Conservation (phyloP, 2,797 vertebrate genomes). For the Anomalospiza imberbis region DNA sequence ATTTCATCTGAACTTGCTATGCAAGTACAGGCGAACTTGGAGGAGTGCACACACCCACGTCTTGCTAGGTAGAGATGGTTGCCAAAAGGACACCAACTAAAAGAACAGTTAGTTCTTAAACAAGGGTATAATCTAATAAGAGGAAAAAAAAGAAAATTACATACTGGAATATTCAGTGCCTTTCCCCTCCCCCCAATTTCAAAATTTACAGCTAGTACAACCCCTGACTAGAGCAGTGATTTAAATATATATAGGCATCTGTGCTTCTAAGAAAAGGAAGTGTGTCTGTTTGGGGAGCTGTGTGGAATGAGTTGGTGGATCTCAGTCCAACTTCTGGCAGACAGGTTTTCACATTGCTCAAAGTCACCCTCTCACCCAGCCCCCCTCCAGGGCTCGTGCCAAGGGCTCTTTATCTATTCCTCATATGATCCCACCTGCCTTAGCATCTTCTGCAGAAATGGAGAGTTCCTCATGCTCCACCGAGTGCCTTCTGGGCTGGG, state of each 20-base stretch:
- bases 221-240: slow-evolving; percentile 39
- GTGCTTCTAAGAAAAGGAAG: slow-evolving; percentile 59
- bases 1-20: slow-evolving; percentile 60
- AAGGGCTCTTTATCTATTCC: background rate
- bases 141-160: slow-evolving; percentile 41
- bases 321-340: slow-evolving; percentile 53
- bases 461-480: background rate
- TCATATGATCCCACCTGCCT: slow-evolving; percentile 1
- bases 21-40: slow-evolving; percentile 53
- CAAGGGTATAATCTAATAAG: slow-evolving; percentile 70
- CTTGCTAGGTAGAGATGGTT: slow-evolving; percentile 64
- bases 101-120: slow-evolving; percentile 69
- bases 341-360: slow-evolving; percentile 50
- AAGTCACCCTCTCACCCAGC: background rate
- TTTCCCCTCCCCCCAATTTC: background rate
- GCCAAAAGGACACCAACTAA: slow-evolving; percentile 66
- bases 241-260: slow-evolving; percentile 62
- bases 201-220: slow-evolving; percentile 47
- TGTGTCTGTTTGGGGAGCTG: slow-evolving; percentile 57
- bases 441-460: background rate
- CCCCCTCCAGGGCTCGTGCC: background rate
- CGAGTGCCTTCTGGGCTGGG: background rate
- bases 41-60: slow-evolving; percentile 63
- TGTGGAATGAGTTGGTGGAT: slow-evolving; percentile 56
- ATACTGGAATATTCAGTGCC: slow-evolving; percentile 48